These are phyloP conservation scores for Drosophila arizonae DNA, from an alignment of 1,140 invertebrate genomes.

Conservation along the genomic window DNA sequence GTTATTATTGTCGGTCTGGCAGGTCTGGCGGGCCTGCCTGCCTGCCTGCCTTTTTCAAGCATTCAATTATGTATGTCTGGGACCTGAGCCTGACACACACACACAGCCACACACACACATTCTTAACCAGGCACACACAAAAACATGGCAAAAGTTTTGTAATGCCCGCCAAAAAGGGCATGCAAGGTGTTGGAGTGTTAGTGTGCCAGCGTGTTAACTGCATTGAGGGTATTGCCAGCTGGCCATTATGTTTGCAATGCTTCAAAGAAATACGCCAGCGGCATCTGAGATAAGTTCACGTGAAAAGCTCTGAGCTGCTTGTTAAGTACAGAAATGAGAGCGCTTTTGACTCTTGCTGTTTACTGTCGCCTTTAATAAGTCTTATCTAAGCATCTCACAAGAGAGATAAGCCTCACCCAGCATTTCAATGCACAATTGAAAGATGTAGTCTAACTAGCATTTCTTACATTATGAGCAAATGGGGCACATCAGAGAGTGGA, in stretches of 20 bases:
- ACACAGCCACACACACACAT: slow-evolving; percentile 24
- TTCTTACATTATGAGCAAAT: too few relatives aligned
- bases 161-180: slow-evolving; percentile 77
- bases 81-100: slow-evolving; percentile 73
- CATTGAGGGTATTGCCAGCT: slow-evolving; percentile 33
- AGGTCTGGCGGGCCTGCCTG: slow-evolving; percentile 48
- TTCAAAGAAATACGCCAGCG: not conserved
- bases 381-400: too few relatives aligned
- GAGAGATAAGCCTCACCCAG: too few relatives aligned
- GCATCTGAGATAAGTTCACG: not conserved
- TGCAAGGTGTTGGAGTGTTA: slow-evolving; percentile 71
- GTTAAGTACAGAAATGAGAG: not conserved
- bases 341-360: too few relatives aligned
- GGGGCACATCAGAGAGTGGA: too few relatives aligned
- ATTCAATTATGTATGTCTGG: slow-evolving; percentile 81
- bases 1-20: slow-evolving; percentile 18
- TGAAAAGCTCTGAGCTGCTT: not conserved
- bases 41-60: slow-evolving; percentile 75
- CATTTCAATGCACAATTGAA: too few relatives aligned
- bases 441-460: too few relatives aligned
- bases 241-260: slow-evolving; percentile 25
- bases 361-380: too few relatives aligned
- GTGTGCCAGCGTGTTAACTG: slow-evolving; percentile 56
- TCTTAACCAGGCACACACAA: slow-evolving; percentile 34
- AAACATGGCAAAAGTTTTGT: slow-evolving; percentile 79